These are phyloP conservation scores for Morinoia aosen DNA, from an alignment of 2,888 invertebrate species.

Conservation along the genomic window DNA sequence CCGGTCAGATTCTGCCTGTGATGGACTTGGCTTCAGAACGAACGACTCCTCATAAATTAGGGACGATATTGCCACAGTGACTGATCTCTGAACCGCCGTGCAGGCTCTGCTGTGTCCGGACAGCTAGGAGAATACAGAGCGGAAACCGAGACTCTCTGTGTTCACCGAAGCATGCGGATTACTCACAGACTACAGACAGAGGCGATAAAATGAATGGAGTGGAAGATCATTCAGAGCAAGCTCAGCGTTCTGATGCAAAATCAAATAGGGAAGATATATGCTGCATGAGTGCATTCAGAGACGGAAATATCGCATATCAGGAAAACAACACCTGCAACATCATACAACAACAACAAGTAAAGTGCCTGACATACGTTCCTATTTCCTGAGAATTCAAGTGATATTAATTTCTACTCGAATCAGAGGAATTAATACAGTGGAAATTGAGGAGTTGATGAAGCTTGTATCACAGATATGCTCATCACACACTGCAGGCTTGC, in stretches of 20 bases:
- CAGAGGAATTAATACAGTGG: no score
- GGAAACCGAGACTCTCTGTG: background rate
- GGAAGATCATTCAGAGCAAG: background rate
- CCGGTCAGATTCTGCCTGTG: background rate
- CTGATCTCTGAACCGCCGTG: constrained; percentile 1
- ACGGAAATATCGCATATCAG: background rate
- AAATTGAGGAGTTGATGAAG: no score
- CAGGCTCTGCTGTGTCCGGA: background rate
- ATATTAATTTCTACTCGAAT: no score
- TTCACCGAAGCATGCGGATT: background rate
- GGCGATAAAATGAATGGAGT: background rate
- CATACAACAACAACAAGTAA: no score
- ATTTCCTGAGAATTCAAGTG: no score
- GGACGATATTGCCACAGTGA: background rate
- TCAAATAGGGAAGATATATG: background rate
- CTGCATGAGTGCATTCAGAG: background rate
- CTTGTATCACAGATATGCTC: no score
- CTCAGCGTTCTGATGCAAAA: background rate
- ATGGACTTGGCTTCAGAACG: background rate
- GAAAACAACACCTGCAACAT: no score
- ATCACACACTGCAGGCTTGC: no score
- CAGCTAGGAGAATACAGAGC: background rate
- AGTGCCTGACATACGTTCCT: no score
- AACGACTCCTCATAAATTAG: constrained; percentile 43
- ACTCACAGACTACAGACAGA: background rate